Base-by-base conservation (phyloP, 1,140 invertebrate genomes). In the Geopemphigus sp. region DNA sequence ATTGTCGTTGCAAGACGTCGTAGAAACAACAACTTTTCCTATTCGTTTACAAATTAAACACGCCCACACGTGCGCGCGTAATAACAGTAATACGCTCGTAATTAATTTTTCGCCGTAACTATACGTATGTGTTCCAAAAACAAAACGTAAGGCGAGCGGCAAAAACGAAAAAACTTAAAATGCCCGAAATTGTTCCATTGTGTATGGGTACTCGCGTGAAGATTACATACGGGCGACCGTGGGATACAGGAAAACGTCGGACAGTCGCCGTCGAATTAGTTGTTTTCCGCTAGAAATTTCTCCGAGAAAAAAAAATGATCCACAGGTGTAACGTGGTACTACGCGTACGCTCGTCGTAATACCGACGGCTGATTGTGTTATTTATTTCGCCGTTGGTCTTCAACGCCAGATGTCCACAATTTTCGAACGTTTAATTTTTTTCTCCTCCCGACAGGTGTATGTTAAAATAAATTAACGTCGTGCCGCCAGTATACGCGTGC, bases 281-380 rank as follows among this genome's bases (percentile, higher is more conserved):
- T 68, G 32, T 66, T 39, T 39, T 39, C 8, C 32, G 14, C 3
- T 24, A 50, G 24, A 50, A 50, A 26, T 68, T 50, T 68, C 12
- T 50, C 5, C 4, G 1, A 22, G 56, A 24, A 26, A 19, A 19
- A 59, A 59, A 10, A 50, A 50, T 26, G 45, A 50, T 68, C 50
- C 53, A 72, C 68, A 72, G 68, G 68, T 72, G 68, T 72, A 72
- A 72, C 19, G 24, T 54, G n/a, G n/a, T n/a, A n/a, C n/a, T n/a
- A 26, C 1, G 17, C 1, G 22, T 15, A 10, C n/a, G n/a, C n/a
- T n/a, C n/a, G n/a, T n/a, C n/a, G n/a, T 72, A 54, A 70, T 70
- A 29, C 53, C 24, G 19, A 72, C 11, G 26, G 17, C 68, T 29
- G 68, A 72, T 53, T 4, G 8, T 72, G 50, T 68, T 45, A 39